Evolutionary conservation across 2,888 invertebrate genomes (phyloP), one percentile per base, ranked within the genome.

Genomic region (Oligia strigilis): DNA sequence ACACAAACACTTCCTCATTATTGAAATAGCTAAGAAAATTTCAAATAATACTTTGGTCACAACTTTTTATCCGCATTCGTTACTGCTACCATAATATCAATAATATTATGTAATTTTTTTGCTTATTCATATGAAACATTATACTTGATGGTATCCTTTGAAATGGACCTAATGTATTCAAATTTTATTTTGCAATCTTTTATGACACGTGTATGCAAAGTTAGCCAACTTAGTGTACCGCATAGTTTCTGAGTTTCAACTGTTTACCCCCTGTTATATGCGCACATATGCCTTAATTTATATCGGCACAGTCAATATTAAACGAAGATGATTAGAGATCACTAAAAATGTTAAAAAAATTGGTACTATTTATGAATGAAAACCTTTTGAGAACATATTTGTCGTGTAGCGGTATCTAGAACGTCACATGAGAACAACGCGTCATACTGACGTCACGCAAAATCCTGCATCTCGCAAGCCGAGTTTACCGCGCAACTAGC

Each of bases 41-140:
- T 84, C 9, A 17, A 72, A 69, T 81, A 80, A 73, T 74, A 75
- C 58, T 72, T 72, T 43, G 73, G 77, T 83, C 87, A 89, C 87
- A 82, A 87, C 55, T 79, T 90, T 89, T 90, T 80, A 83, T 86
- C 84, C 79, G 79, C 89, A 88, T 87, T 88, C 85, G 0, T 76
- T 70, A 40, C 13, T 62, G 58, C 72, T 72, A 69, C 67, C 40
- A 55, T 14, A 71, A 19, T 58, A 69, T 85, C 70, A 84, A 83
- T 79, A 78, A 77, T 72, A 55, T 46, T 13, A 78, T 66, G 67
- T 78, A 4, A 0, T 2, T 75, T 89, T 87, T 89, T 89, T 88
- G 77, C 77, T 46, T 36, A n/a, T 66, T 66, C 46, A 43, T 46
- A 77, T 77, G 82, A 73, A 82, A 83, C 70, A 58, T 80, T 64